These are phyloP conservation scores for Nothobranchius furzeri DNA, from an alignment of 2,113 vertebrate genomes.

Conservation along the genomic window DNA sequence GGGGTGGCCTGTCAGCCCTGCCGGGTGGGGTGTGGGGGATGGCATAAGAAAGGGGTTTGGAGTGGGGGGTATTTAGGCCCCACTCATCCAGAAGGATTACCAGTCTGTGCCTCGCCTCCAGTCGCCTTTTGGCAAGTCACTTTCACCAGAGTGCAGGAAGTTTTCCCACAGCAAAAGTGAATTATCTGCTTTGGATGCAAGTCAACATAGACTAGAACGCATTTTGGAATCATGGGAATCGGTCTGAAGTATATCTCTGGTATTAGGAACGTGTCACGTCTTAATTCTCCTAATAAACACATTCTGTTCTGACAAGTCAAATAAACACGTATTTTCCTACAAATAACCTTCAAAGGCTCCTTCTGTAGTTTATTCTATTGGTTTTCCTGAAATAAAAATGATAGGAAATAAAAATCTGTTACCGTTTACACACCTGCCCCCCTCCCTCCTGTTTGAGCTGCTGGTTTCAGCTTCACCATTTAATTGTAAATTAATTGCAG, in stretches of 20 bases:
- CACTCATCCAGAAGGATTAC: constrained; percentile 64
- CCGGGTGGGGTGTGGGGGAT: constrained; percentile 24
- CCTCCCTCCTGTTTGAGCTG: background rate
- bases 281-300: no score
- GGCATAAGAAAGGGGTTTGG: constrained; percentile 4
- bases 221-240: constrained; percentile 42
- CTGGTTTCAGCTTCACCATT: background rate
- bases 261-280: constrained; percentile 7
- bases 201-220: constrained; percentile 18
- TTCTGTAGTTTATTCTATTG: no score
- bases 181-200: background rate
- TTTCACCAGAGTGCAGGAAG: constrained; percentile 40
- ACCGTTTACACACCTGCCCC: no score
- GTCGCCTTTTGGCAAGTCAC: constrained; percentile 41
- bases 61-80: constrained; percentile 36
- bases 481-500: background rate
- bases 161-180: background rate
- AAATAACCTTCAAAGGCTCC: no score
- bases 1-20: constrained; percentile 71
- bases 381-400: no score
- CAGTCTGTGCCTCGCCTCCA: constrained; percentile 47
- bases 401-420: no score
- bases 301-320: no score
- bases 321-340: no score
- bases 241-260: constrained; percentile 23